Conservation (phyloP, 2,797 vertebrate genomes). For the Acomys russatus region DNA sequence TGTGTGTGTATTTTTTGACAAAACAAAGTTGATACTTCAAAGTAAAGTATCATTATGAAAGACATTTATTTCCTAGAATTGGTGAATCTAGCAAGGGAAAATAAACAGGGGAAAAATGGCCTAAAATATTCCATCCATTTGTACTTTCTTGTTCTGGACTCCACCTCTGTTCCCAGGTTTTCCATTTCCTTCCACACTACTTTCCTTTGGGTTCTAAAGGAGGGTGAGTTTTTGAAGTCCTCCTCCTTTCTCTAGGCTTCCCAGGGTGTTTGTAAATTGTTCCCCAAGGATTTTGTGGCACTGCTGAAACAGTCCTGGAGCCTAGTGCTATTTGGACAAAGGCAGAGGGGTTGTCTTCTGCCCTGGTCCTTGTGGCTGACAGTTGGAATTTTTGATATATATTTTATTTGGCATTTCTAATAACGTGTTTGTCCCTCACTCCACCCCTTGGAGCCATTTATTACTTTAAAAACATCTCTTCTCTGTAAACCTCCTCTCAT, state of each 20-base stretch:
- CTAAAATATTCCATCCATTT: not conserved
- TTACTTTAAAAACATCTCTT: constrained; percentile 80
- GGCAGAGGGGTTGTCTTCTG: constrained; percentile 30
- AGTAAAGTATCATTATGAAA: constrained; percentile 51
- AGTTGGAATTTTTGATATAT: constrained; percentile 80
- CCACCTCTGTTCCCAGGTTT: not conserved
- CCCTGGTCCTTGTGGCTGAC: constrained; percentile 68
- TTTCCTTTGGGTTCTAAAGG: constrained; percentile 46
- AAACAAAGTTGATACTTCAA: not conserved
- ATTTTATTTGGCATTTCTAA: constrained; percentile 78
- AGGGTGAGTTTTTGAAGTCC: constrained; percentile 45
- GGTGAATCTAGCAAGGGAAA: constrained; percentile 46
- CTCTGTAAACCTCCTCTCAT: constrained; percentile 83
- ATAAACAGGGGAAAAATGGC: not conserved
- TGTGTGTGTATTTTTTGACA: not conserved
- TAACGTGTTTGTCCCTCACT: constrained; percentile 3
- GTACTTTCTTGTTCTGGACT: not conserved
- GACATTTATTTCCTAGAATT: constrained; percentile 56
- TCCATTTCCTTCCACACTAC: not conserved
- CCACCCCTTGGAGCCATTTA: constrained; percentile 67
- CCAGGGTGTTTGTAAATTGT: constrained; percentile 63
- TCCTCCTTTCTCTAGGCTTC: constrained; percentile 13
- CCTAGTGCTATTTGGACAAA: constrained; percentile 68
- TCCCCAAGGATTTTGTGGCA: constrained; percentile 52
- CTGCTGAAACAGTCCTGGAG: not conserved